phyloP scores from a whole-genome alignment of 2,113 vertebrate genomes.

The Tetrax tetrax region DNA sequence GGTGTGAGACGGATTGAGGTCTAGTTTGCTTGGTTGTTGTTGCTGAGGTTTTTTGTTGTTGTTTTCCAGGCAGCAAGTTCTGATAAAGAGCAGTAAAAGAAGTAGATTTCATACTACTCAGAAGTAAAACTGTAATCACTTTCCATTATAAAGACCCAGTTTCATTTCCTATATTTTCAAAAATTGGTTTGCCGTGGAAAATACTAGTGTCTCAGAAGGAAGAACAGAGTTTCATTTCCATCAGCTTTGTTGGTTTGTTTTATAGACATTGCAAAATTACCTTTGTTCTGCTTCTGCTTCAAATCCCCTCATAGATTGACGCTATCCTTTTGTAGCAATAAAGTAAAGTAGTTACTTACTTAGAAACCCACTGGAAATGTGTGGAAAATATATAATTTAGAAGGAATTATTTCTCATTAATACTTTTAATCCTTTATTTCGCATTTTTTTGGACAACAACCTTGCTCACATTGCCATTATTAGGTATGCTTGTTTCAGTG shows the following conservation, averaged over 20 bases:
- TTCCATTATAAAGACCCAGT: background rate
- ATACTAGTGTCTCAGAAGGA: background rate
- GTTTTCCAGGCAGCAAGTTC: background rate
- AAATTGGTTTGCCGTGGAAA: background rate
- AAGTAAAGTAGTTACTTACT: background rate
- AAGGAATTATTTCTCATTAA: background rate
- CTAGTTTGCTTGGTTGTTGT: background rate
- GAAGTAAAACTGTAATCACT: background rate
- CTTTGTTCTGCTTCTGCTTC: background rate
- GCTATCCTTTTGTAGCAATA: background rate
- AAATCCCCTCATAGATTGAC: background rate
- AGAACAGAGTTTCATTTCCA: background rate
- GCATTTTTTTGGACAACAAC: background rate
- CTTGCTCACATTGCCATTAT: background rate
- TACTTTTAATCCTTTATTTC: background rate
- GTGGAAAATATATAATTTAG: background rate
- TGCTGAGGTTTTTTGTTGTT: background rate
- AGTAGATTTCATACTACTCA: background rate
- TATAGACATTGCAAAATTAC: background rate
- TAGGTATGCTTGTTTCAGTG: background rate
- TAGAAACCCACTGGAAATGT: background rate
- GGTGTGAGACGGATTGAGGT: background rate
- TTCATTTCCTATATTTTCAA: background rate
- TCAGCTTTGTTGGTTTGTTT: background rate
- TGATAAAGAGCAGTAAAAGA: background rate